Conservation (phyloP, 1,140 invertebrate genomes). For the Drosophila persimilis region DNA sequence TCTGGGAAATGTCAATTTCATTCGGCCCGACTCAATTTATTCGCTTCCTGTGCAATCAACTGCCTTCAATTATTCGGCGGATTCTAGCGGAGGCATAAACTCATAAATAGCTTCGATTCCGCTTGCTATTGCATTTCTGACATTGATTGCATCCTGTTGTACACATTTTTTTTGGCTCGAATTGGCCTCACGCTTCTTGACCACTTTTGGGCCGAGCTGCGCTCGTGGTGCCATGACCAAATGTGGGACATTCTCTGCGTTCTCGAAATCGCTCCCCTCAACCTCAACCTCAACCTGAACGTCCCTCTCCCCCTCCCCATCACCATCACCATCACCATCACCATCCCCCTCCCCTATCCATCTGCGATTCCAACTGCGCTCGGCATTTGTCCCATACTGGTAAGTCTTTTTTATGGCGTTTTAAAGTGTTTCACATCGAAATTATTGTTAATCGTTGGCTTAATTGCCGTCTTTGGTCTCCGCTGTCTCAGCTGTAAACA, state of each 20-base stretch:
- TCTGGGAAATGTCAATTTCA: slow-evolving; percentile 10
- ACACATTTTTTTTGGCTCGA: slow-evolving; percentile 1
- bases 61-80: slow-evolving; percentile 42
- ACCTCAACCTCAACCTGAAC: neutral
- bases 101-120: slow-evolving; percentile 23
- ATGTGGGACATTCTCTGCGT: slow-evolving; percentile 46
- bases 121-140: slow-evolving; percentile 8
- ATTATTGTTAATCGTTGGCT: slow-evolving; percentile 52
- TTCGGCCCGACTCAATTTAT: slow-evolving; percentile 54
- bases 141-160: slow-evolving; percentile 61
- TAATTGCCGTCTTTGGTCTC: slow-evolving; percentile 37
- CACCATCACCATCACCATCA: neutral
- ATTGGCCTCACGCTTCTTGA: slow-evolving; percentile 35
- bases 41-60: slow-evolving; percentile 66
- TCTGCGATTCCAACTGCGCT: neutral
- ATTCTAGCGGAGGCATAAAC: slow-evolving; percentile 36
- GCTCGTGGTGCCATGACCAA: slow-evolving; percentile 21
- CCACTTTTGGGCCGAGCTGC: slow-evolving; percentile 38
- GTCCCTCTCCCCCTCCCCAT: neutral
- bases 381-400: slow-evolving; percentile 19
- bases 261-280: slow-evolving; percentile 1
- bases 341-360: no score
- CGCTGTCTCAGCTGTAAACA: slow-evolving; percentile 19
- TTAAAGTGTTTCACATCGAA: slow-evolving; percentile 53
- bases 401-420: slow-evolving; percentile 55